Conservation (phyloP, 2,113 vertebrate genomes). For the Pseudorectes ferrugineus region DNA sequence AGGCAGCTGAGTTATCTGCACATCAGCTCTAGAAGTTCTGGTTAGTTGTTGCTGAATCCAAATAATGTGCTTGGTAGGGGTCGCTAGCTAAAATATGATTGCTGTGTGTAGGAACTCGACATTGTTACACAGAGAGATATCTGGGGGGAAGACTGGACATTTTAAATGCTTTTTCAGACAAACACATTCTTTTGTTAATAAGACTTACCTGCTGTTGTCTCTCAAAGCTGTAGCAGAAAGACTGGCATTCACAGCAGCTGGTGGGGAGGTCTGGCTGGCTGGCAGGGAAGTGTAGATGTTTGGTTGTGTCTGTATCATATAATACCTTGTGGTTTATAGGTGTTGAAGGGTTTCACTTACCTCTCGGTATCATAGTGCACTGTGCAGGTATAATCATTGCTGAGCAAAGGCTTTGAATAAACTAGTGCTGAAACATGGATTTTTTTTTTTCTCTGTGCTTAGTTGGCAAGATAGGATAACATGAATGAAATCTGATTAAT, state of each 20-base stretch:
- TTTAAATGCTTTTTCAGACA: neutral
- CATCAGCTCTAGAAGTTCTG: neutral
- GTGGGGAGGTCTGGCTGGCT: neutral
- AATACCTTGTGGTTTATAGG: neutral
- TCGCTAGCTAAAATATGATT: neutral
- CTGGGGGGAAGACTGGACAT: fast-evolving
- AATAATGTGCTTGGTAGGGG: neutral
- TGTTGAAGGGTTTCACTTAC: neutral
- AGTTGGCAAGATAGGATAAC: neutral
- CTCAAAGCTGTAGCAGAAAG: neutral
- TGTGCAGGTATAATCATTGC: neutral
- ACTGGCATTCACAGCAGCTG: neutral
- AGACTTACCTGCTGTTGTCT: neutral
- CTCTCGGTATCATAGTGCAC: neutral
- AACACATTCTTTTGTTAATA: neutral
- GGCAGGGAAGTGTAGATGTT: neutral
- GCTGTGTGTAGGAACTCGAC: fast-evolving
- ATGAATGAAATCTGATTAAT: neutral
- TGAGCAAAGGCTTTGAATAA: neutral
- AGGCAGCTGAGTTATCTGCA: neutral
- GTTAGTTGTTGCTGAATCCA: neutral
- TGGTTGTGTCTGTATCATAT: neutral
- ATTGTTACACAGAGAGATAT: neutral
- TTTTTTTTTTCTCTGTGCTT: neutral
- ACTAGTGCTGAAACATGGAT: neutral